Evolutionary conservation across 2,888 invertebrate species (phyloP).

Genomic region (Tortricodes alternella): DNA sequence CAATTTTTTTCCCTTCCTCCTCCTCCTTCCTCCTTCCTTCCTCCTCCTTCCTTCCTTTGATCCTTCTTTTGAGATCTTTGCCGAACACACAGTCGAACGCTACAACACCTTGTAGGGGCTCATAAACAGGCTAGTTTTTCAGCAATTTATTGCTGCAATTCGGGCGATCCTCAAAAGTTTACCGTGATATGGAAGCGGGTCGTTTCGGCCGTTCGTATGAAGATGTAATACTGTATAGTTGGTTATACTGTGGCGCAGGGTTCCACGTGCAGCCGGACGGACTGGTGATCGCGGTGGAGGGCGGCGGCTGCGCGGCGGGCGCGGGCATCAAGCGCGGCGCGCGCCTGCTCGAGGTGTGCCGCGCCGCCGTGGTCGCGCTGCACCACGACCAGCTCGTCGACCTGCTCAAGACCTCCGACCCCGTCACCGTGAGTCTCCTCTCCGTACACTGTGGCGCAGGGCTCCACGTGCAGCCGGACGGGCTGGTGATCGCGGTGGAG

Average conservation of each 20-base stretch:
- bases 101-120: no score
- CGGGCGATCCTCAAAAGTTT: no score
- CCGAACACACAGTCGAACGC: no score
- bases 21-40: no score
- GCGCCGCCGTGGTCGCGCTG: constrained; percentile 93
- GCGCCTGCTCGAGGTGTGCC: constrained; percentile 94
- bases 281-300: constrained; percentile 95
- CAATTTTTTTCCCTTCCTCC: no score
- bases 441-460: not conserved
- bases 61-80: no score
- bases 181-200: no score
- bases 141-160: no score
- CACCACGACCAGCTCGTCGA: constrained; percentile 97
- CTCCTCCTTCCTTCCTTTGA: no score
- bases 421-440: constrained; percentile 86
- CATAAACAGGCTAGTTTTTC: no score
- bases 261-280: constrained; percentile 97
- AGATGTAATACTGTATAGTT: not conserved
- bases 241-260: constrained; percentile 68
- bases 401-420: constrained; percentile 92
- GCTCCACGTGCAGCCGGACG: not conserved
- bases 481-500: no score
- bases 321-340: constrained; percentile 95
- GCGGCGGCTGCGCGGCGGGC: constrained; percentile 84
- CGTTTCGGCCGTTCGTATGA: no score